Conservation (phyloP, 2,888 invertebrate species). For the Tortrix viridana region DNA sequence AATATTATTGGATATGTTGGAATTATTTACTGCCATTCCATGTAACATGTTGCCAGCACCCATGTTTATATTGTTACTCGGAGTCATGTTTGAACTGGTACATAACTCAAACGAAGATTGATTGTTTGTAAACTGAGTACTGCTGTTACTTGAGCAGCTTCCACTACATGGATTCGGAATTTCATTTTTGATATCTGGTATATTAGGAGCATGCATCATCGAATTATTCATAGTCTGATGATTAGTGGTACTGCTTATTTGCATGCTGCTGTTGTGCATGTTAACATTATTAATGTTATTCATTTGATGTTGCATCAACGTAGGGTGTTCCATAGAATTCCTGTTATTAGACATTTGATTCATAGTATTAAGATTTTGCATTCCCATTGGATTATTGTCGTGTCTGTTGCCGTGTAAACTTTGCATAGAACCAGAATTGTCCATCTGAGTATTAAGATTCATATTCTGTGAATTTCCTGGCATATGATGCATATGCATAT, state of each 20-base stretch:
- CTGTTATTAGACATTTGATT: constrained; percentile 76
- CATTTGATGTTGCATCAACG: constrained; percentile 77
- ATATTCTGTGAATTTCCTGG: constrained; percentile 64
- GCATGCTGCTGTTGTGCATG: constrained; percentile 73
- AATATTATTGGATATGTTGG: constrained; percentile 70
- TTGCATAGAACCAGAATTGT: constrained; percentile 63
- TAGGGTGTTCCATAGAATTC: constrained; percentile 71
- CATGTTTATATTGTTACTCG: constrained; percentile 66
- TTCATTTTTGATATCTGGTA: constrained; percentile 79
- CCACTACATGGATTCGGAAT: constrained; percentile 76
- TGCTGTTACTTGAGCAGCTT: constrained; percentile 68
- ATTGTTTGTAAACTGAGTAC: constrained; percentile 65
- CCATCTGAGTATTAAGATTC: constrained; percentile 69
- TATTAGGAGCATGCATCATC: constrained; percentile 75
- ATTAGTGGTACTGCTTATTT: constrained; percentile 67
- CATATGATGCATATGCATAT: constrained; percentile 78
- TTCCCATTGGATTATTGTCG: constrained; percentile 67
- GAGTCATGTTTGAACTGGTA: constrained; percentile 59
- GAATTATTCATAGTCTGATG: constrained; percentile 72
- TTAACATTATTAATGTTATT: constrained; percentile 73
- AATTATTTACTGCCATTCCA: constrained; percentile 68
- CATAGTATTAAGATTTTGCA: constrained; percentile 73
- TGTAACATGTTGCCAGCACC: constrained; percentile 71
- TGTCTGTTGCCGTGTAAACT: constrained; percentile 73
- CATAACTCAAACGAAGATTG: constrained; percentile 74